These are phyloP conservation scores for Sebastes ruberrimus DNA, from an alignment of 2,797 vertebrate species.

Conservation along the genomic window DNA sequence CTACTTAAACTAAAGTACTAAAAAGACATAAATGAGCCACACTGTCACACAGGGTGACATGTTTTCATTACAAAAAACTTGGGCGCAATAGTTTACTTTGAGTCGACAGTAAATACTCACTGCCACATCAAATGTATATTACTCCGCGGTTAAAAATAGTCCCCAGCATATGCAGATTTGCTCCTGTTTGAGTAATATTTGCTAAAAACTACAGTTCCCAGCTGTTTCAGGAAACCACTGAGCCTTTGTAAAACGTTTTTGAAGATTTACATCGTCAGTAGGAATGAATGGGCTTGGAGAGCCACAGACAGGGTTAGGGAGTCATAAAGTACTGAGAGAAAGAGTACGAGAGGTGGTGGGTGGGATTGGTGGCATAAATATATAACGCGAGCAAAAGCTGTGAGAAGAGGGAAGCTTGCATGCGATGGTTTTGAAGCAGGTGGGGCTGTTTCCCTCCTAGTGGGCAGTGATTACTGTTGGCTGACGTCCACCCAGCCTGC, in stretches of 20 bases:
- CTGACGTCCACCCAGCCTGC: slow-evolving; percentile 74
- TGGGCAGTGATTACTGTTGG: slow-evolving; percentile 79
- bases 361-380: slow-evolving; percentile 26
- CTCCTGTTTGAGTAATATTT: background rate
- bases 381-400: slow-evolving; percentile 22
- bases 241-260: background rate
- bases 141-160: background rate
- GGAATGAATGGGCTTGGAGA: background rate
- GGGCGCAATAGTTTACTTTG: background rate
- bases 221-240: background rate
- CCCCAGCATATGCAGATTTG: background rate
- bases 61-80: background rate
- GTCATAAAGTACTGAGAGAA: background rate
- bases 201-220: background rate
- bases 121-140: background rate
- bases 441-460: slow-evolving; percentile 65
- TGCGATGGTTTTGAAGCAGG: slow-evolving; percentile 64
- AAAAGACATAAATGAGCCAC: background rate
- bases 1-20: background rate
- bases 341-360: background rate
- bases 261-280: background rate
- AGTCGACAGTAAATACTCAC: background rate
- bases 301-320: background rate
- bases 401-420: slow-evolving; percentile 51
- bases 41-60: background rate